Base-by-base conservation (phyloP, 2,113 vertebrate species). In the Periophthalmus modestus region DNA sequence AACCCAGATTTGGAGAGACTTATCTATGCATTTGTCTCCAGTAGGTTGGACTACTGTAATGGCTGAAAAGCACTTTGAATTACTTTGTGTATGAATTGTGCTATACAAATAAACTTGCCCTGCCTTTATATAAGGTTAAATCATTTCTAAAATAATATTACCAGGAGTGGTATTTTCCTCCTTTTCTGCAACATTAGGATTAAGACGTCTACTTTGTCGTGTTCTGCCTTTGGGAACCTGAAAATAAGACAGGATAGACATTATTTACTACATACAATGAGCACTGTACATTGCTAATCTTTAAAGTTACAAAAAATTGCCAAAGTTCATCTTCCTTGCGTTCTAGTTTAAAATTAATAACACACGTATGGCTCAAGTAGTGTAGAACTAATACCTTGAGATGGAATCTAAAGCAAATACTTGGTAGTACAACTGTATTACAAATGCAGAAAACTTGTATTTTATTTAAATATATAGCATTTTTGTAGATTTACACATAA, bases 191-290 rank as follows among this genome's bases (percentile, higher is more conserved):
- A 2, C 48, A 12, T 69, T 63, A 36, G 0, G 54, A 1, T 16
- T 28, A 21, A 68, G 55, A 47, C 62, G 74, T 68, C 82, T 73
- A n/a, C 69, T 81, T 73, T 57, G 67, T 62, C 50, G 75, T 75
- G 57, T 75, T 18, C 58, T 65, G 2, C 23, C 23, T 54, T 18
- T 82, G 47, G 48, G 7, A 24, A n/a, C 69, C 88, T 89, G n/a
- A 67, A 75, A 74, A 0, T 71, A 15, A 75, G 2, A 14, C 12
- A 34, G 15, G 33, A 73, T 13, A 67, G 2, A 69, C 50, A 52
- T 52, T 15, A 52, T 52, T 52, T 6, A 52, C 39, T 43, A 43
- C 39, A 10, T 43, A 43, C 39, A 43, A 13, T 48, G 47, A 13
- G 47, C 12, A 48, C 24, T 54, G 15, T 21, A 19, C 2, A n/a